Base-by-base conservation (phyloP, 2,888 invertebrate species). In the Eugnorisma glareosa region DNA sequence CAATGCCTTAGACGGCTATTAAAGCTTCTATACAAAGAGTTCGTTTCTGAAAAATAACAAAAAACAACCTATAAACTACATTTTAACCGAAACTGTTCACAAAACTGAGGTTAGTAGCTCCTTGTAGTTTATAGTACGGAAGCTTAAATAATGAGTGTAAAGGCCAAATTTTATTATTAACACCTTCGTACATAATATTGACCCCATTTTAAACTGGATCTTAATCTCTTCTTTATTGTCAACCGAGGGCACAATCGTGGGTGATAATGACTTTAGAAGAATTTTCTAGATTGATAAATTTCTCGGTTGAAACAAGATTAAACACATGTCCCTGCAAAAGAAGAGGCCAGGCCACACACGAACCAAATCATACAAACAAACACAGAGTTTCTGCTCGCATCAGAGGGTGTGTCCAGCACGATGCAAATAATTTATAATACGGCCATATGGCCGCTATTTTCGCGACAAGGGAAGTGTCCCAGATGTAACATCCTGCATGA, bases 401-500 rank as follows among this genome's bases (percentile, higher is more conserved):
- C 68, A 51, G 28, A 63, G 57, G 73, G 69, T 37, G 77, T 67
- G 72, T 35, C 57, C 18, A 45, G 13, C n/a, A 28, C 45, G 59
- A 64, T 82, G 64, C 48, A 68, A 69, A 75, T 75, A 69, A 73
- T 77, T 73, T 74, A 45, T 61, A 67, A 76, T 69, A 59, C 28
- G 31, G 6, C n/a, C 69, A 81, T 73, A 82, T 70, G 77, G 28
- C n/a, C 24, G 83, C 37, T 54, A 70, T 77, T 77, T 73, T 66
- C 3, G 28, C 69, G 37, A 54, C 70, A 86, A 73, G 43, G 77
- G 83, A 86, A 82, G 77, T 82, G 61, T 73, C 77, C 83, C 72
- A 86, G 64, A 86, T 82, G 67, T 51, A 86, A 70, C 64, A 75
- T 82, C 75, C 82, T 82, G 82, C 61, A 28, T 48, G 24, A 80